Evolutionary conservation across 2,797 vertebrate species (phyloP).

Genomic region (Channallabes apus): DNA sequence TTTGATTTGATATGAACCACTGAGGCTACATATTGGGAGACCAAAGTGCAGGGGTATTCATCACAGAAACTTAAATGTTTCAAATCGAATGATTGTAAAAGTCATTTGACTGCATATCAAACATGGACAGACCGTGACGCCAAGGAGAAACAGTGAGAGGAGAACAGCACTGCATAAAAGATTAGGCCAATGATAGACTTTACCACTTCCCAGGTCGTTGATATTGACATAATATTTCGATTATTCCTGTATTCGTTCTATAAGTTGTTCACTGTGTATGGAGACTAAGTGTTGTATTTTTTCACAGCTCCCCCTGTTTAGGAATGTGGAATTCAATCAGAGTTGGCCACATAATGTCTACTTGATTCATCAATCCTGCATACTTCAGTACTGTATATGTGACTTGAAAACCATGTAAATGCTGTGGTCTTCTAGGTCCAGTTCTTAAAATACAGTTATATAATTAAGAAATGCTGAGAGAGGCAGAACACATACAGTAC

Average conservation of each 20-base stretch:
- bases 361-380: conserved; percentile 3
- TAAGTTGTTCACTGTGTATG: background rate
- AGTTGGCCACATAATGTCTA: conserved; percentile 10
- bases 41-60: background rate
- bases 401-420: conserved; percentile 1
- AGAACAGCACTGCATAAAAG: background rate
- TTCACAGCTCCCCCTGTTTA: too few species aligned
- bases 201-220: too few species aligned
- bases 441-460: background rate
- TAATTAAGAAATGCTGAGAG: background rate
- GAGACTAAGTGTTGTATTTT: background rate
- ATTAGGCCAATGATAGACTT: background rate
- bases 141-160: background rate
- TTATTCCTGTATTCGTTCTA: background rate
- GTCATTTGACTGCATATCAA: background rate
- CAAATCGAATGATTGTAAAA: background rate
- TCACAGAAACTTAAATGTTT: background rate
- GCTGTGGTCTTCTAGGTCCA: background rate
- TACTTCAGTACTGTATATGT: background rate
- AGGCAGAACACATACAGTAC: background rate
- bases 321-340: background rate
- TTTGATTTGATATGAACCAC: too few species aligned
- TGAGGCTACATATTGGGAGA: background rate
- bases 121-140: background rate
- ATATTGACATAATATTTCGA: background rate